Percentiles rank a stretch among this genome's conserved stretches.
Conservation (phyloP, 2,888 invertebrate species). For the Drosophila meridionalis region DNA sequence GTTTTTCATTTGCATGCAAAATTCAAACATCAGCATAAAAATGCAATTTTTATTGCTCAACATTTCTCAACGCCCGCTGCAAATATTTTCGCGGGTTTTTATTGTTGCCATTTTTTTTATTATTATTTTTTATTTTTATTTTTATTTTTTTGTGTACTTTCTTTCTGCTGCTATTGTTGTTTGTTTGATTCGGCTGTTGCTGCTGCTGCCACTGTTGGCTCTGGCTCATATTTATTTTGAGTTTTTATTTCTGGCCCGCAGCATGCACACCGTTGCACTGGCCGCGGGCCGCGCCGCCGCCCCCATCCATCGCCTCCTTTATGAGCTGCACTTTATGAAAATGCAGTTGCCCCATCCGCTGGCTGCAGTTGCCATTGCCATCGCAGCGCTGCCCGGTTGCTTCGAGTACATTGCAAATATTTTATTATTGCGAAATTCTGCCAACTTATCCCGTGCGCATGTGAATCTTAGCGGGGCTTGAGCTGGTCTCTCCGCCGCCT, state of each 20-base stretch:
- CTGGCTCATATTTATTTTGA: conserved; percentile 76
- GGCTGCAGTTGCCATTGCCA: conserved; percentile 15
- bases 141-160: conserved; percentile 26
- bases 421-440: conserved; percentile 82
- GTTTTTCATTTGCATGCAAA: conserved; percentile 83
- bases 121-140: conserved; percentile 19
- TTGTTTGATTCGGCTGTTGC: conserved; percentile 62
- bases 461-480: conserved; percentile 52
- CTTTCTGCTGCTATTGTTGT: conserved; percentile 64
- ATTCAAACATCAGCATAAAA: conserved; percentile 85
- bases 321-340: conserved; percentile 77
- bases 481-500: conserved; percentile 15
- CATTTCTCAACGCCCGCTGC: conserved; percentile 81
- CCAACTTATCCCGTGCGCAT: conserved; percentile 79
- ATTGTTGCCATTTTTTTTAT: conserved; percentile 63
- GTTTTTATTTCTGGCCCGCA: conserved; percentile 58
- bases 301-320: conserved; percentile 50
- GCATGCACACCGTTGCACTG: conserved; percentile 47
- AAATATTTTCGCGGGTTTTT: conserved; percentile 82
- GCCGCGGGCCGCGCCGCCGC: neutral
- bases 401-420: conserved; percentile 81
- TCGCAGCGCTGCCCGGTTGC: conserved; percentile 27
- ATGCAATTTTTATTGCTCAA: conserved; percentile 84
- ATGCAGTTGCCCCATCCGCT: conserved; percentile 66
- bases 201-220: conserved; percentile 33